Base-by-base conservation (phyloP, 2,797 vertebrate species). In the Pithecia hirsuta region DNA sequence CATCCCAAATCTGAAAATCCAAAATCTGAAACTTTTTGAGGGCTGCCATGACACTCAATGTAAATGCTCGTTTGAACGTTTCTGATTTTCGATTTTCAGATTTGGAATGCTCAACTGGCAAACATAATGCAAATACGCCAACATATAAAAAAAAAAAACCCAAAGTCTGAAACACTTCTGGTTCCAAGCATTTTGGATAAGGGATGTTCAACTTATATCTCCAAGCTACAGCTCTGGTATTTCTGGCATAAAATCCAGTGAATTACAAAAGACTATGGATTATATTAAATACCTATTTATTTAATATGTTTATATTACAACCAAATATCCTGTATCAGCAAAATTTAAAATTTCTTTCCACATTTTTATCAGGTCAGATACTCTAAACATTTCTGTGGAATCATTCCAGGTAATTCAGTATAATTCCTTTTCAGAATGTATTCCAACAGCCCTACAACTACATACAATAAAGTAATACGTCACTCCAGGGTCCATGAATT, bases 401-500 rank as follows among this genome's bases (percentile, higher is more conserved):
- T 89, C 36, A 10, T 33, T 96, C 28, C 22, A 46, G 41, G 22
- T 87, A 93, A 80, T 36, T 79, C 89, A 89, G 55, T 33, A 93
- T 81, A 80, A 96, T 78, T 95, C 44, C 57, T 91, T 89, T 93
- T 79, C 26, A 61, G 85, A 91, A 93, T 90, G n/a, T 82, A 89
- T 91, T 95, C 89, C 22, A 84, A 93, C n/a, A 79, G 22, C 48
- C 83, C 61, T 50, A 46, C 28, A 52, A 59, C 59, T 79, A 61
- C 67, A 97, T 74, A 88, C 11, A 82, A 52, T 78, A 80, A 96
- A 85, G 81, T 75, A 78, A 59, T 88, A 86, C 48, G 30, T 80
- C 90, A 97, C 89, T 95, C 86, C 57, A 81, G 83, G 85, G 80
- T 89, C 36, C 91, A 75, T 91, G 89, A 92, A 87, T 97, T 83